A percentile compares a stretch with the other conserved stretches of the same genome.
phyloP scores from a whole-genome alignment of 2,888 invertebrate genomes.

The Rhimphoctona megacephalus region DNA sequence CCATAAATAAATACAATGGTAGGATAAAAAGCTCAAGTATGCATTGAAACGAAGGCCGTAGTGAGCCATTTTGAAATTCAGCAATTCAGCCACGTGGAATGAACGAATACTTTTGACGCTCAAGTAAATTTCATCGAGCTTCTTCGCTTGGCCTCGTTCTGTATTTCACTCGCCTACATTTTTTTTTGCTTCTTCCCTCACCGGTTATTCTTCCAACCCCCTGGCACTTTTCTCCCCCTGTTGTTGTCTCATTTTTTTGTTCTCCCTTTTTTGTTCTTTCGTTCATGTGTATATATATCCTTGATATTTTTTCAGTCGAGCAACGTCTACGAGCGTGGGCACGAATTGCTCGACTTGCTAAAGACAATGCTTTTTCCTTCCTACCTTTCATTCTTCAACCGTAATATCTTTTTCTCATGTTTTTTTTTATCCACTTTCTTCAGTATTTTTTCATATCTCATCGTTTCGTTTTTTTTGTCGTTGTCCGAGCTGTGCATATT shows the following conservation, averaged over 20 bases:
- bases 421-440: conserved; percentile 21
- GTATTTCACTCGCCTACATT: conserved; percentile 15
- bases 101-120: conserved; percentile 81
- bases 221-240: conserved; percentile 58
- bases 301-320: conserved; percentile 62
- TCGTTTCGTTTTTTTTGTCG: conserved; percentile 30
- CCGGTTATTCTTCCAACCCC: conserved; percentile 58
- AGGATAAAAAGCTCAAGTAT: conserved; percentile 75
- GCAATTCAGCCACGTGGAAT: conserved; percentile 80
- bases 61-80: conserved; percentile 77
- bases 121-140: conserved; percentile 80
- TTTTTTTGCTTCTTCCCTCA: conserved; percentile 46
- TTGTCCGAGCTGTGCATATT: conserved; percentile 5
- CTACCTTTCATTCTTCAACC: conserved; percentile 17
- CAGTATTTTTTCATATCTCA: conserved; percentile 12
- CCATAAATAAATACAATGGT: background rate
- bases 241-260: conserved; percentile 63
- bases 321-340: conserved; percentile 56
- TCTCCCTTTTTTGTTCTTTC: conserved; percentile 57
- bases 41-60: conserved; percentile 82
- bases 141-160: conserved; percentile 58
- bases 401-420: conserved; percentile 20
- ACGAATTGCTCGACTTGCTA: conserved; percentile 54
- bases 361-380: conserved; percentile 27
- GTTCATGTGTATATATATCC: conserved; percentile 45